Evolutionary conservation across 2,888 invertebrate genomes (phyloP).

Genomic region (Slavum lentiscoides): DNA sequence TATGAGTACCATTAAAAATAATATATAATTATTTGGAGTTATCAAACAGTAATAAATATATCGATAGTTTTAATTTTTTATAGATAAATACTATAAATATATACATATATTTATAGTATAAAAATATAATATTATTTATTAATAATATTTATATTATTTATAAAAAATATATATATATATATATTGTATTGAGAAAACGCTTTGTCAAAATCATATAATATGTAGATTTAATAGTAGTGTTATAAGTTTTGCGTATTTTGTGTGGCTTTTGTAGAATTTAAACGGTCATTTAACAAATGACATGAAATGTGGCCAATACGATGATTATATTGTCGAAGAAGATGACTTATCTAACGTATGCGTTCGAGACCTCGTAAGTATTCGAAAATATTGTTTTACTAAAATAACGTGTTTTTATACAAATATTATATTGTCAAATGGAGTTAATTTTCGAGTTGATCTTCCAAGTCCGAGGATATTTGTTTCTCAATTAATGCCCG

Average conservation of each 20-base stretch:
- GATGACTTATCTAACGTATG: constrained; percentile 68
- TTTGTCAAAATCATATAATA: neutral
- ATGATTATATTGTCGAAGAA: constrained; percentile 58
- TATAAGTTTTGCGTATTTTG: constrained; percentile 37
- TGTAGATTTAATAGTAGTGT: constrained; percentile 6
- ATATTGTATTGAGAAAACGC: neutral
- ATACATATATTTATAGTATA: too few species aligned
- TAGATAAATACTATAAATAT: neutral
- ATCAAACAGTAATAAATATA: too few species aligned
- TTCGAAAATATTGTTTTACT: constrained; percentile 7
- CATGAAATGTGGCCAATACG: constrained; percentile 38
- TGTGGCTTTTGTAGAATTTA: constrained; percentile 50
- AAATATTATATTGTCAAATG: neutral
- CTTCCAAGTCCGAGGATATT: constrained; percentile 14
- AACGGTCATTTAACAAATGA: constrained; percentile 40
- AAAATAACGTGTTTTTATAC: neutral
- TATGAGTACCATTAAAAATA: too few species aligned
- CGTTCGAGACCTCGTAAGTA: constrained; percentile 69
- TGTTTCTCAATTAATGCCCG: constrained; percentile 39
- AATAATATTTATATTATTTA: neutral
- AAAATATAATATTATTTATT: too few species aligned
- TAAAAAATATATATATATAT: too few species aligned
- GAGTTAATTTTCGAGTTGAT: neutral
- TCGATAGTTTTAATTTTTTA: neutral
- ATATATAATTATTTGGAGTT: too few species aligned